These are phyloP conservation scores for Cherax destructor DNA, from an alignment of 1,140 invertebrate genomes.

Conservation along the genomic window DNA sequence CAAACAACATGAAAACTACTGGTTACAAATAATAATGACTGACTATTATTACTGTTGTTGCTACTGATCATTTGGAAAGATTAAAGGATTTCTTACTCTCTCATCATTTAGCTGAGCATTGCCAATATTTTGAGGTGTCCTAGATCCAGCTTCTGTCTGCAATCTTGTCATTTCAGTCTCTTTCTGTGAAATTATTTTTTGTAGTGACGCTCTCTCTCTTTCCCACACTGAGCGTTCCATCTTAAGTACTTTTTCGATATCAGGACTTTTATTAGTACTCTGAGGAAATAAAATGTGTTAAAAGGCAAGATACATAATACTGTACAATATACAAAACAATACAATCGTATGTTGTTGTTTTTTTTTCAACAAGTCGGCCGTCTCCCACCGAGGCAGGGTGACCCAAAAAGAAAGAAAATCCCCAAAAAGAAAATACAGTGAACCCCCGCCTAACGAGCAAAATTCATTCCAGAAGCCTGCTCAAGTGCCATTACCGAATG, in stretches of 20 bases:
- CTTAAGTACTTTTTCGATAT: neutral
- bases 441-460: too few relatives aligned
- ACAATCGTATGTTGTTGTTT: neutral
- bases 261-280: neutral
- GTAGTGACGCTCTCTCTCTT: slow-evolving; percentile 20
- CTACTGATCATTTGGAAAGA: neutral
- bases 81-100: slow-evolving; percentile 9
- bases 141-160: neutral
- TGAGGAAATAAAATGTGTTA: neutral
- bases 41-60: too few relatives aligned
- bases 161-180: slow-evolving; percentile 13
- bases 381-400: too few relatives aligned
- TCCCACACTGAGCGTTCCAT: slow-evolving; percentile 32
- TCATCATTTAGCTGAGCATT: neutral
- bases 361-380: too few relatives aligned
- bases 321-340: neutral
- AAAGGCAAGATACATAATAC: neutral
- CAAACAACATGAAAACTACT: too few relatives aligned
- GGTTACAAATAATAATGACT: too few relatives aligned
- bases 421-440: too few relatives aligned
- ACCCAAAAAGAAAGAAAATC: too few relatives aligned
- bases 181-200: neutral
- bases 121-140: neutral
- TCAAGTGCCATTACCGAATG: too few relatives aligned
- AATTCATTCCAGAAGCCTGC: too few relatives aligned